phyloP scores from a whole-genome alignment of 2,113 vertebrate genomes.

The Python bivittatus region DNA sequence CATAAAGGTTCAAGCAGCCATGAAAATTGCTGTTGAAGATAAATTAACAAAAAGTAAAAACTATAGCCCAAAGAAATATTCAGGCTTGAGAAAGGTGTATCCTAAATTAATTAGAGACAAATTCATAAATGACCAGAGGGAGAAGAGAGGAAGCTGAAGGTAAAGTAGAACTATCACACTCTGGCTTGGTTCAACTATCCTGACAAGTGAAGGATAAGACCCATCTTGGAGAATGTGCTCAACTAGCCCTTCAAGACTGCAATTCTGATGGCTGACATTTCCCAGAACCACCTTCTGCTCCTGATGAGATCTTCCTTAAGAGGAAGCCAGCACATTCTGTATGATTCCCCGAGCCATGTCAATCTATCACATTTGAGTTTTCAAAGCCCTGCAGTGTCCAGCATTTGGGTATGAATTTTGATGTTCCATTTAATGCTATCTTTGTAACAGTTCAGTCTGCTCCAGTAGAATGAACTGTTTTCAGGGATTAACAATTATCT shows the following conservation, averaged over 20 bases:
- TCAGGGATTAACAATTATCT: neutral
- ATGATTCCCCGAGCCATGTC: neutral
- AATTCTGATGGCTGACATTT: neutral
- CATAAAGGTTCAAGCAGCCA: constrained; percentile 69
- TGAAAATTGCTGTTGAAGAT: constrained; percentile 67
- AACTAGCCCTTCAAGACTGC: neutral
- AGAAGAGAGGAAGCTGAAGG: neutral
- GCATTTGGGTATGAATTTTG: neutral
- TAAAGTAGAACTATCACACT: neutral
- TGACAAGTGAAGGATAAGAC: neutral
- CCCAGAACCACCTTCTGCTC: neutral
- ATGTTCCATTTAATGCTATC: neutral
- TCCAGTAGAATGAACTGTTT: neutral
- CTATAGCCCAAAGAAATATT: constrained; percentile 58
- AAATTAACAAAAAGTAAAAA: constrained; percentile 67
- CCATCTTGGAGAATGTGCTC: neutral
- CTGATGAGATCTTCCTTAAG: neutral
- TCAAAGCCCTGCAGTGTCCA: neutral
- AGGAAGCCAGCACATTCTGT: neutral
- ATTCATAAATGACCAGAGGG: constrained; percentile 27
- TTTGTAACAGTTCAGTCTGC: neutral
- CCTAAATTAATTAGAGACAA: constrained; percentile 61
- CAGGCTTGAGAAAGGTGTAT: constrained; percentile 61
- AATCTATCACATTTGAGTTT: neutral
- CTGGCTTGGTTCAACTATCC: neutral